Evolutionary conservation across 2,113 vertebrate genomes (phyloP), one percentile per base, ranked within the genome.

Genomic region (Mesitornis unicolor): DNA sequence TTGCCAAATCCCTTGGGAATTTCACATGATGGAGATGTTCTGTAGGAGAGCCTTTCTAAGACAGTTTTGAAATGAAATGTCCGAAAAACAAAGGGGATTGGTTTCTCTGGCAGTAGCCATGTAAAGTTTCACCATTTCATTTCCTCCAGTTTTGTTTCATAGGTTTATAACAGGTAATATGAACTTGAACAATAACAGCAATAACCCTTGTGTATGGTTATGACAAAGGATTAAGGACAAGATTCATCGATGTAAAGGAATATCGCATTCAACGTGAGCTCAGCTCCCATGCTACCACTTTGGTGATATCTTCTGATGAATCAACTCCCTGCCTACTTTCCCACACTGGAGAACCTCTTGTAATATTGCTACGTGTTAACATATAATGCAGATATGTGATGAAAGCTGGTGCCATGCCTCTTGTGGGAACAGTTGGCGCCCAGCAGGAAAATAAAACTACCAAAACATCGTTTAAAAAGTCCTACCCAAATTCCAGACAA

Each of bases 1-100:
- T 93, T 90, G 33, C 47, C 73, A 90, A 45, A 71, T 59, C 70
- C 57, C 64, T 85, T 77, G 50, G 73, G 84, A 93, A 81, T 84
- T 76, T 82, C 40, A 40, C 18, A 56, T 43, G 54, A 87, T 42
- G n/a, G 40, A 89, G 54, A 13, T 79, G 45, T 56, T 77, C 48
- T 67, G 42, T 53, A 60, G 64, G 85, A 96, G 50, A 91, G 76
- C 10, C 84, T 80, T 80, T 74, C 68, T 47, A 48, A 87, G 64
- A 53, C 21, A 61, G 18, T 14, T 75, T 60, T 91, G 53, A 95
- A 92, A 95, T 31, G 15, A 60, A 61, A 57, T 26, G 22, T 53
- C 31, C 7, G 2, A 78, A 79, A 85, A 42, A 1, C 35, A 65
- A 91, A 88, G 28, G 33, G 36, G 84, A 92, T 59, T 36, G 42